Conservation (phyloP, 2,113 vertebrate genomes). For the Scytalopus superciliaris region DNA sequence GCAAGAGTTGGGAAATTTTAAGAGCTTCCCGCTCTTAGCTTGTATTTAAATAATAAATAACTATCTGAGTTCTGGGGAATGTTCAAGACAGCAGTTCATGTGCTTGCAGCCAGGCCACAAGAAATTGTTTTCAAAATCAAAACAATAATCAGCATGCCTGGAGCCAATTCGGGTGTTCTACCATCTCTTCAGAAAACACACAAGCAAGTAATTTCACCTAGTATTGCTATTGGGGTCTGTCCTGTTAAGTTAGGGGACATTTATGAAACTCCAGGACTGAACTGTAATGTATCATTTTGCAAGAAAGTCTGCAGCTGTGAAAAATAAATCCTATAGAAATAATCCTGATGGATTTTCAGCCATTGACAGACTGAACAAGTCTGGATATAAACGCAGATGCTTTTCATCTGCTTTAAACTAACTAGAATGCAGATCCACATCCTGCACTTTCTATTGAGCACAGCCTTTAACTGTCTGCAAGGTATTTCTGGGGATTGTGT, state of each 20-base stretch:
- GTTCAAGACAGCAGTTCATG: not conserved
- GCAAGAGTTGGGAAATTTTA: constrained; percentile 1
- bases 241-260: not conserved
- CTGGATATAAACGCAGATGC: not conserved
- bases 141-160: not conserved
- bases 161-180: not conserved
- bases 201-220: not conserved
- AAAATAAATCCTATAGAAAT: not conserved
- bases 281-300: not conserved
- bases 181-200: not conserved
- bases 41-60: constrained; percentile 39
- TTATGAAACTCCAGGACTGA: not conserved
- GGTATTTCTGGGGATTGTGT: constrained; percentile 18
- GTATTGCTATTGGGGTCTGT: not conserved
- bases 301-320: not conserved
- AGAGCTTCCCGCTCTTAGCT: constrained; percentile 19
- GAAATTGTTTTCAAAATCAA: not conserved
- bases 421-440: not conserved
- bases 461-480: not conserved
- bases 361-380: not conserved
- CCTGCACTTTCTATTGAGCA: not conserved
- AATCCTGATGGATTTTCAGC: not conserved
- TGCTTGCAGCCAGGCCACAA: not conserved
- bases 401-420: not conserved
- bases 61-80: not conserved